Evolutionary conservation across 2,113 vertebrate genomes (phyloP).

Genomic region (Neolamprologus brichardi): DNA sequence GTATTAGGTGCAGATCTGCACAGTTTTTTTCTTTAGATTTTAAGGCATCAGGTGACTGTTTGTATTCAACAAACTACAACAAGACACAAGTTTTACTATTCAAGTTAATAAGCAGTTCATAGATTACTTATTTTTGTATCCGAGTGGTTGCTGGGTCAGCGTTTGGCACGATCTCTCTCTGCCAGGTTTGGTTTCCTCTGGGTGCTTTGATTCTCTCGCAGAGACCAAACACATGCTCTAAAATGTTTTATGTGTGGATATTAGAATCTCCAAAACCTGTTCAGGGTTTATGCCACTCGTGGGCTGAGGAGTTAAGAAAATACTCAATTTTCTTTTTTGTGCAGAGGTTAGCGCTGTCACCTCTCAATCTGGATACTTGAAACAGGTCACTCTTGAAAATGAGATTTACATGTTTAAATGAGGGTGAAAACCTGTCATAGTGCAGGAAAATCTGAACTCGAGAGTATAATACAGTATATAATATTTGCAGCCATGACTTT

Average conservation of each 20-base stretch:
- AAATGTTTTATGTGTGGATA: neutral
- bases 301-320: neutral
- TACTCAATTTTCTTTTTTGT: neutral
- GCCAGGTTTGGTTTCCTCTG: accelerated
- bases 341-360: neutral
- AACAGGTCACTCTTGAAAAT: neutral
- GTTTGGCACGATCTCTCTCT: neutral
- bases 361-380: neutral
- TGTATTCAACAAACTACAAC: neutral
- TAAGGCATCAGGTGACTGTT: neutral
- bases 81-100: neutral
- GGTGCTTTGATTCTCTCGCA: neutral
- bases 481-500: neutral
- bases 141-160: neutral
- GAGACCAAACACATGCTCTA: neutral
- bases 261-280: neutral
- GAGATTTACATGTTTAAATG: neutral
- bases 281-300: accelerated
- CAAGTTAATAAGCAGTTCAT: neutral
- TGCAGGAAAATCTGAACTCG: neutral
- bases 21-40: neutral
- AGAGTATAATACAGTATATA: accelerated
- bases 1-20: neutral
- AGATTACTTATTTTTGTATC: neutral
- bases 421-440: neutral